Conservation (phyloP, 1,140 invertebrate genomes). For the Leptinotarsa lineolata region DNA sequence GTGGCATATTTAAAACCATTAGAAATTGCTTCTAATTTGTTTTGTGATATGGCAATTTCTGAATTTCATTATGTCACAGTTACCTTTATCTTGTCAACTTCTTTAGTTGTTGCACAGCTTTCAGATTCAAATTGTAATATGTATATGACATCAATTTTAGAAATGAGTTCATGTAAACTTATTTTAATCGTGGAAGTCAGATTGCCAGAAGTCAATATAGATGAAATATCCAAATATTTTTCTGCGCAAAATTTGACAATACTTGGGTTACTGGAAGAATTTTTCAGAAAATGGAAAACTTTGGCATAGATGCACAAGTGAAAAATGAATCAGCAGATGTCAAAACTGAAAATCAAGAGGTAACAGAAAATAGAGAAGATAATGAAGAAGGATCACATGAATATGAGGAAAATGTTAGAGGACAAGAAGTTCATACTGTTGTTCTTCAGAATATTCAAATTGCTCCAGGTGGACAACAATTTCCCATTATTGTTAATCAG, state of each 20-base stretch:
- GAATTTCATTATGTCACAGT: background rate
- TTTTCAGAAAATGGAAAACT: conserved; percentile 11
- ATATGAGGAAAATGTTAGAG: background rate
- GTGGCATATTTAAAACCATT: background rate
- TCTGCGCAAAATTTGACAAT: too few relatives aligned
- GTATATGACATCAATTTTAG: too few relatives aligned
- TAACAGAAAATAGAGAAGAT: background rate
- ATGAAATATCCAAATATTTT: too few relatives aligned
- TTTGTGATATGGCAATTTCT: background rate
- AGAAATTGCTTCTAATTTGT: background rate
- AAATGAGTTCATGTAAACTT: too few relatives aligned
- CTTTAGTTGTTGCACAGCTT: background rate
- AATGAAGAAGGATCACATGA: conserved; percentile 3
- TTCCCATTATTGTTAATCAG: conserved; percentile 36
- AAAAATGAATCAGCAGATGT: conserved; percentile 18
- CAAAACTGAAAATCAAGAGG: conserved; percentile 16
- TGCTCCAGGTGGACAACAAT: background rate
- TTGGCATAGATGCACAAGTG: background rate
- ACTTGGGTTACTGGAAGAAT: background rate
- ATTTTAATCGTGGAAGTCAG: too few relatives aligned
- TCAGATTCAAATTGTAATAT: background rate
- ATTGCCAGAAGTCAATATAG: too few relatives aligned
- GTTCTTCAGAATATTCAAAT: conserved; percentile 26
- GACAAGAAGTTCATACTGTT: conserved; percentile 13
- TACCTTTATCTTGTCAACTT: background rate